A percentile compares a stretch with the other conserved stretches of the same genome.
These are phyloP conservation scores for Sinocyclocheilus maitianheensis DNA, from an alignment of 2,113 vertebrate genomes.

Conservation along the genomic window DNA sequence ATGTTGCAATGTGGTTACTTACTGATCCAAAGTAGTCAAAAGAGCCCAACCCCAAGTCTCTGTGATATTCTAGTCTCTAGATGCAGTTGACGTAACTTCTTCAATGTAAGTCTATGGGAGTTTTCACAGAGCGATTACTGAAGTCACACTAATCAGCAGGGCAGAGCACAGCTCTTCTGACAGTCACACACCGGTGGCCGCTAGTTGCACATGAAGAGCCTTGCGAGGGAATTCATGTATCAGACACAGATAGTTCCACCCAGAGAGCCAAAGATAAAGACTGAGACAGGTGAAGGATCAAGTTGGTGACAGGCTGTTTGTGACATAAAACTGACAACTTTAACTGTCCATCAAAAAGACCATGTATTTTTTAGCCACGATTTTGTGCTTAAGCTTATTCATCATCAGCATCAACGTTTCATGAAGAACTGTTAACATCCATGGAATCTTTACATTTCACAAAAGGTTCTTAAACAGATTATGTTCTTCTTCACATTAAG, in stretches of 20 bases:
- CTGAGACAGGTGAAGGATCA: constrained; percentile 12
- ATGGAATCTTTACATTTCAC: background rate
- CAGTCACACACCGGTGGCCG: background rate
- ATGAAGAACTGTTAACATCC: background rate
- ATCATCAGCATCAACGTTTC: background rate
- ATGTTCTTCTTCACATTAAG: background rate
- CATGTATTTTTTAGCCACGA: background rate
- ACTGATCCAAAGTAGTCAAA: background rate
- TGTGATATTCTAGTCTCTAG: background rate
- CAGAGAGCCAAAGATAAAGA: constrained; percentile 11
- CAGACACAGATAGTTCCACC: background rate
- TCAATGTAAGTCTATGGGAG: background rate
- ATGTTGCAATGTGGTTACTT: background rate
- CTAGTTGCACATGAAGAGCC: background rate
- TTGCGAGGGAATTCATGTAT: background rate
- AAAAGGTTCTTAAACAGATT: background rate
- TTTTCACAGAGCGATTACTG: background rate
- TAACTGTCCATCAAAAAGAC: background rate
- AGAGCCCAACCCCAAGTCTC: background rate
- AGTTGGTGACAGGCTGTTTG: background rate
- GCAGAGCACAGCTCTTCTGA: background rate
- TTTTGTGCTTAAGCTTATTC: background rate
- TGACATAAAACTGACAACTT: background rate
- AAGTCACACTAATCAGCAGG: constrained; percentile 12
- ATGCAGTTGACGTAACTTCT: background rate